Percentiles rank a stretch among this genome's conserved stretches.
These are phyloP conservation scores for Caenorhabditis angaria DNA, from an alignment of 2,888 invertebrate species.

Conservation along the genomic window DNA sequence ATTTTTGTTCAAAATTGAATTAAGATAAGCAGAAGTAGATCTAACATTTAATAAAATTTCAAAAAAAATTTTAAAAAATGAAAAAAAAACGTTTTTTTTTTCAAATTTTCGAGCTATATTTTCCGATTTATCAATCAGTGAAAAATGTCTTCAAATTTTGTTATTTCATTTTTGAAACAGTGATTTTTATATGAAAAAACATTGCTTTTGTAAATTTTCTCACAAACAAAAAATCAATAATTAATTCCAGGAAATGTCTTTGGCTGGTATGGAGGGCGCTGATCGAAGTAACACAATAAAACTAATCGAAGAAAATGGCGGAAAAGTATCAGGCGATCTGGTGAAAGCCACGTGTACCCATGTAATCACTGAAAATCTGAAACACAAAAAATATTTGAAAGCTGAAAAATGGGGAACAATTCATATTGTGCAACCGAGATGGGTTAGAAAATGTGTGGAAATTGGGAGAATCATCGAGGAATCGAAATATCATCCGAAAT, in stretches of 20 bases:
- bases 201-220: too few species aligned
- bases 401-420: constrained; percentile 62
- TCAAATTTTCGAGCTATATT: too few species aligned
- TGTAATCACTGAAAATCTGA: constrained; percentile 51
- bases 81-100: too few species aligned
- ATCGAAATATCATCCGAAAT: constrained; percentile 40
- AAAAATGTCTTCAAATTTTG: too few species aligned
- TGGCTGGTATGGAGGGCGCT: constrained; percentile 47
- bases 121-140: too few species aligned
- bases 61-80: too few species aligned
- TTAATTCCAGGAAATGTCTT: constrained; percentile 47
- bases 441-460: constrained; percentile 56
- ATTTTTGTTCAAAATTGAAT: too few species aligned
- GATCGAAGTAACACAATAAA: constrained; percentile 48
- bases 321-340: constrained; percentile 55
- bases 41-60: too few species aligned
- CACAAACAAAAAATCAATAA: neutral
- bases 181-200: too few species aligned
- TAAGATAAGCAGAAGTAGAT: too few species aligned
- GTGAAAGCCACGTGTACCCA: constrained; percentile 53
- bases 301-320: constrained; percentile 57
- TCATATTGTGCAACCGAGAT: constrained; percentile 51
- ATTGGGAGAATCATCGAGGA: constrained; percentile 47
- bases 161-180: too few species aligned
- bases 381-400: constrained; percentile 55